Evolutionary conservation across 2,113 vertebrate species (phyloP).

Genomic region (Dicerorhinus sumatrensis): DNA sequence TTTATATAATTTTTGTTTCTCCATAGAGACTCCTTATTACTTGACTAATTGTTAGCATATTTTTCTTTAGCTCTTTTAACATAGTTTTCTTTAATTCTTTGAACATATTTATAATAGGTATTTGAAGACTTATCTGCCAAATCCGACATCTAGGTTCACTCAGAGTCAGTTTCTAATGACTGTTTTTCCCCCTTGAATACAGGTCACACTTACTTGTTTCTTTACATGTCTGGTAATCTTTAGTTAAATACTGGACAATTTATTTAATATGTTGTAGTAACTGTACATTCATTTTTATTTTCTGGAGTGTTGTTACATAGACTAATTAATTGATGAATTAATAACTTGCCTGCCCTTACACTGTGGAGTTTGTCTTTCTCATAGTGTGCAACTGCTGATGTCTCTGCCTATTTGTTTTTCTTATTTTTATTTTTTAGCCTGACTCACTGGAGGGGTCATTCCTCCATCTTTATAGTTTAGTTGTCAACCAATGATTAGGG

Average conservation of each 20-base stretch:
- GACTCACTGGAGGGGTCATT: not conserved
- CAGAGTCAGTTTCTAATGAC: not conserved
- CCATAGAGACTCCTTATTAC: not conserved
- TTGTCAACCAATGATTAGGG: not conserved
- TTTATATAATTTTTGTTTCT: not conserved
- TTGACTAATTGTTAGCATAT: not conserved
- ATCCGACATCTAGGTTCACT: not conserved
- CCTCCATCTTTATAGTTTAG: not conserved
- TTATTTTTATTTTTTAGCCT: not conserved
- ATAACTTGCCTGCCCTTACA: not conserved
- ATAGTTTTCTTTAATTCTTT: conserved; percentile 6
- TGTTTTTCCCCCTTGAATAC: not conserved
- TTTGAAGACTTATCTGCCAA: not conserved
- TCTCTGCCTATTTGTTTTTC: not conserved
- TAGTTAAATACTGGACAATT: not conserved
- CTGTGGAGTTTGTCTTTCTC: not conserved
- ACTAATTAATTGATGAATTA: not conserved
- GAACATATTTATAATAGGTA: not conserved
- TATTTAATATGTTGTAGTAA: not conserved
- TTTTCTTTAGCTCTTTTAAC: conserved; percentile 7
- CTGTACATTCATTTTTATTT: not conserved
- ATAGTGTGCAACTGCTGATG: not conserved
- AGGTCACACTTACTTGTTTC: not conserved
- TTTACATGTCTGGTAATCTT: not conserved
- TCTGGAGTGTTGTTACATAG: not conserved